Conservation (phyloP, 2,797 vertebrate genomes). For the Oceanodroma leucorhoa region DNA sequence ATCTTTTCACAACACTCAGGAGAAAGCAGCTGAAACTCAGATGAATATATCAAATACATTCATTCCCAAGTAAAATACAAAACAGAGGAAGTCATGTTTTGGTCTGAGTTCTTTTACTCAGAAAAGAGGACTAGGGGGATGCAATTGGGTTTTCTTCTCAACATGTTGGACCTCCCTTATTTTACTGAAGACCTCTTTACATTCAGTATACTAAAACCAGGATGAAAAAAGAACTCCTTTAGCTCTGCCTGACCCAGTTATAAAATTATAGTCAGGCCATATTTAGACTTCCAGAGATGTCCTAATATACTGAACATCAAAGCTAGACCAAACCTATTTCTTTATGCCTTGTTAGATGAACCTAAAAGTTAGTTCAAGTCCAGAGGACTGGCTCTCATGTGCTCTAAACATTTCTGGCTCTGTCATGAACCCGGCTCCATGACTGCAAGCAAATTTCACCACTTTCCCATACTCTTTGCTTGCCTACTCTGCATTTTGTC, state of each 20-base stretch:
- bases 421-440: neutral
- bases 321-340: neutral
- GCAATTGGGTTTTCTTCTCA: neutral
- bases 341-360: neutral
- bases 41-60: neutral
- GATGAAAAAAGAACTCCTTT: neutral
- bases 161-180: neutral
- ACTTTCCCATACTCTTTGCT: neutral
- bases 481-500: neutral
- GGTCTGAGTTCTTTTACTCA: neutral
- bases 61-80: conserved; percentile 10
- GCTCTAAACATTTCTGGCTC: neutral
- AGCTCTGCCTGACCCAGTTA: neutral
- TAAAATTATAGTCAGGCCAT: neutral
- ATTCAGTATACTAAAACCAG: neutral
- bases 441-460: neutral
- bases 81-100: neutral
- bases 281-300: neutral
- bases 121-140: neutral
- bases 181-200: neutral
- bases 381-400: neutral
- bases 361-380: neutral
- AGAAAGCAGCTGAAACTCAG: neutral
- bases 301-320: neutral
- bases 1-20: neutral